Percentiles rank a stretch among this genome's conserved stretches.
phyloP scores from a whole-genome alignment of 1,140 invertebrate genomes.

The Listronotus oregonensis region DNA sequence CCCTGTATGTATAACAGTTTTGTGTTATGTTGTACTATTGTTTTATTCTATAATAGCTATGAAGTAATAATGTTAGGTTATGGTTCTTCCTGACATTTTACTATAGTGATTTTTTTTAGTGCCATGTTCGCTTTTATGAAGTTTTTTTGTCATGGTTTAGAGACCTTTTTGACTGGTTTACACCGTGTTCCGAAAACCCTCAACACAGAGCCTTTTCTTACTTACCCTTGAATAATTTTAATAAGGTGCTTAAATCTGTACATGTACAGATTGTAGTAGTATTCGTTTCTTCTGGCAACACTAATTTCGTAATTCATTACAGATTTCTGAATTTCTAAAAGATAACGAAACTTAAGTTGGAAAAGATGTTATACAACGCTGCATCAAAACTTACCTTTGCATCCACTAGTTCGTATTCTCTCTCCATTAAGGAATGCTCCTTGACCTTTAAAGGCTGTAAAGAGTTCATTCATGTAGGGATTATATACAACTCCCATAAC shows the following conservation, averaged over 20 bases:
- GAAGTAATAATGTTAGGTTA: too few relatives aligned
- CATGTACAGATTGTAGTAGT: conserved; percentile 47
- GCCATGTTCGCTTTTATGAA: too few relatives aligned
- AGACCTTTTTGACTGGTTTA: too few relatives aligned
- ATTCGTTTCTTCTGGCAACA: conserved; percentile 44
- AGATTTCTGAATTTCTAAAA: conserved; percentile 46
- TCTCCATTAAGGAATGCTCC: conserved; percentile 79
- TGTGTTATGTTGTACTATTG: too few relatives aligned
- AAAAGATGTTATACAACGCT: too few relatives aligned
- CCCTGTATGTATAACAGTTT: too few relatives aligned
- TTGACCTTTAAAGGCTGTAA: conserved; percentile 69
- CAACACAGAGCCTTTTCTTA: too few relatives aligned
- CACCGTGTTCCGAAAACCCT: too few relatives aligned
- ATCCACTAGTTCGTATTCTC: conserved; percentile 58
- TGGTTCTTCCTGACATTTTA: too few relatives aligned
- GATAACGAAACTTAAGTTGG: background rate
- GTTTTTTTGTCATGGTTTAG: too few relatives aligned
- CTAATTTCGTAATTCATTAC: conserved; percentile 50
- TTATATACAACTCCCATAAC: conserved; percentile 78
- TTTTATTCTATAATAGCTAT: too few relatives aligned
- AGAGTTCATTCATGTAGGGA: conserved; percentile 75
- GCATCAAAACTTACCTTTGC: conserved; percentile 45
- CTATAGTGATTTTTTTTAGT: too few relatives aligned
- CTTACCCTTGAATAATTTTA: conserved; percentile 58
- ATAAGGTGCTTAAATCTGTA: conserved; percentile 52